A percentile compares a stretch with the other conserved stretches of the same genome.
These are phyloP conservation scores for Lucilia sericata DNA, from an alignment of 1,140 invertebrate species.

Conservation along the genomic window DNA sequence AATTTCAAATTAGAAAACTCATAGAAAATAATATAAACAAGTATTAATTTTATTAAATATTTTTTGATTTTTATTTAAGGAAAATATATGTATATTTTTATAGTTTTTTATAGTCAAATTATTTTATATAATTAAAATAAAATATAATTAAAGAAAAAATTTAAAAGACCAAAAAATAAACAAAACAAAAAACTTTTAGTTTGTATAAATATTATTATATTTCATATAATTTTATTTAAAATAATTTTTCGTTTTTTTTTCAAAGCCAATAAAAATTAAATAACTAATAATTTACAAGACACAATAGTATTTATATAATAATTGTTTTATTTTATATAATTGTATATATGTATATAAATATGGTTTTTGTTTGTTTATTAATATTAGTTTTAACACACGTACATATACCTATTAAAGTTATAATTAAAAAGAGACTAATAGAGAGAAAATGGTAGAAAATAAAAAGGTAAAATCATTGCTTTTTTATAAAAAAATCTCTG, in stretches of 20 bases:
- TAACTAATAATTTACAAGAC: conserved; percentile 33
- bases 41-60: conserved; percentile 31
- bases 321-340: neutral
- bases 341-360: neutral
- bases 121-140: neutral
- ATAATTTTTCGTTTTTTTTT: neutral
- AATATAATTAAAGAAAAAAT: conserved; percentile 11
- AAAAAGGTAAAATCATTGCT: neutral
- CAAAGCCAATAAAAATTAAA: conserved; percentile 24
- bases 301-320: neutral
- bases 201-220: neutral
- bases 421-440: neutral
- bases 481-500: neutral
- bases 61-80: conserved; percentile 24
- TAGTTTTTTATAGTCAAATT: neutral
- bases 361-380: neutral
- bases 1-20: neutral
- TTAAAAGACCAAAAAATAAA: conserved; percentile 4
- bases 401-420: conserved; percentile 7
- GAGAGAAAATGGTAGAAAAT: neutral
- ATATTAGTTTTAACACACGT: conserved; percentile 20
- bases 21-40: neutral
- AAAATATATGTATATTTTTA: conserved; percentile 5
- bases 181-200: neutral
- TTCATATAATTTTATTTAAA: conserved; percentile 27